These are phyloP conservation scores for Penaeus vannamei DNA, from an alignment of 1,140 invertebrate species.

Conservation along the genomic window DNA sequence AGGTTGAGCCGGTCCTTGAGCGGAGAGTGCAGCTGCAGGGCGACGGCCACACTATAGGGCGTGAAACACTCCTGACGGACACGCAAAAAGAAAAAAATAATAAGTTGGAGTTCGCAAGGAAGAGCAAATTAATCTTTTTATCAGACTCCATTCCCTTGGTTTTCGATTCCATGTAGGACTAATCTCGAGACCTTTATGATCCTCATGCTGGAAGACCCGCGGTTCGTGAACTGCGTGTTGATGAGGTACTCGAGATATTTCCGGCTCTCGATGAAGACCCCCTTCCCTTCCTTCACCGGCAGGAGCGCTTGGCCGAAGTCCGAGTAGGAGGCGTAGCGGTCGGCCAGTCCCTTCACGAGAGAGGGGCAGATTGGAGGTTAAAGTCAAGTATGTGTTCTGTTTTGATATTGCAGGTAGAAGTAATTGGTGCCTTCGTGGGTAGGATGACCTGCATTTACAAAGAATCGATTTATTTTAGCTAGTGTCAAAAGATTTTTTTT, in stretches of 20 bases:
- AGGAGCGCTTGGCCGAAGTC: neutral
- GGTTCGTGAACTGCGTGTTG: constrained; percentile 4
- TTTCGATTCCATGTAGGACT: no score
- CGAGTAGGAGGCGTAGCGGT: constrained; percentile 1
- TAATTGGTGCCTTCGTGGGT: no score
- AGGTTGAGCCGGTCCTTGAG: constrained; percentile 20
- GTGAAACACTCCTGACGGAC: constrained; percentile 26
- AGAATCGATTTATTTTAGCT: no score
- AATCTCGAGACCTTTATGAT: neutral
- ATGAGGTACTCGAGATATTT: constrained; percentile 21
- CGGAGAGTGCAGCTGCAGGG: constrained; percentile 10
- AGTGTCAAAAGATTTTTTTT: no score
- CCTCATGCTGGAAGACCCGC: neutral
- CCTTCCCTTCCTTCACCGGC: neutral
- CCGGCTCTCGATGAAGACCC: constrained; percentile 26
- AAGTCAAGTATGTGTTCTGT: no score
- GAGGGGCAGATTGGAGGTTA: neutral
- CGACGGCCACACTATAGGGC: constrained; percentile 18
- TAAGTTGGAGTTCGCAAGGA: no score
- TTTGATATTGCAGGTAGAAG: no score
- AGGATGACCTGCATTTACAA: no score
- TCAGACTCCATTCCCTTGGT: no score
- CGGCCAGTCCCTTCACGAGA: constrained; percentile 24
- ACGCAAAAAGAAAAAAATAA: neutral
- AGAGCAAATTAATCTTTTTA: no score